Base-by-base conservation (phyloP, 1,140 invertebrate genomes). In the Thaumetopoea pityocampa region DNA sequence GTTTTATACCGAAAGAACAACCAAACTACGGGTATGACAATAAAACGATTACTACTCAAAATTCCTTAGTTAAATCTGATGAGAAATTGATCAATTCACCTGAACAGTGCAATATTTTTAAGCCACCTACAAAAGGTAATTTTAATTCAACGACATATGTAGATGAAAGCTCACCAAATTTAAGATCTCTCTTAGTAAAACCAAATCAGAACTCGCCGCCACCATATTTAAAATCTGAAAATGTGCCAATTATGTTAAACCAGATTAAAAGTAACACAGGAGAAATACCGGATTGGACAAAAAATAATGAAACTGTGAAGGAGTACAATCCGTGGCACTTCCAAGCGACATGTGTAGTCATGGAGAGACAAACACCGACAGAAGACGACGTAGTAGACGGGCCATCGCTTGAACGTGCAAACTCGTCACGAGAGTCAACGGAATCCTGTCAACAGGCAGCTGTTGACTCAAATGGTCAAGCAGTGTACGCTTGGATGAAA, bases 401-500 rank as follows among this genome's bases (percentile, higher is more conserved):
- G 44, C 64, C 65, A 34, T 38, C 51, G 35, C 60, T 36, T 16
- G 65, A 80, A 62, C 50, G 29, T 49, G 61, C 67, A 50, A 64
- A 47, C 63, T 67, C 73, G 73, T 71, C 65, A 34, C 48, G 47
- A 34, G 65, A 56, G 35, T 40, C 47, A 12, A 43, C 58, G 41
- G 63, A 69, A 45, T 62, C 53, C 61, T 81, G 79, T 83, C 79
- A 76, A 46, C 68, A 73, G 74, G 78, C 73, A 38, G 65, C 60
- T 62, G 42, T 42, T 38, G 14, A 33, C 5, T 20, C 35, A 18
- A 71, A 79, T 51, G 58, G 53, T 33, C 67, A 79, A 57, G 58
- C 50, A 38, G 67, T 59, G 50, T 83, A 76, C 51, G 74, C 77
- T 0, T 83, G 79, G 79, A 83, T 83, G 79, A 83, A 81, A 44